Evolutionary conservation across 1,140 invertebrate species (phyloP).

Genomic region (Drosophila obscura): DNA sequence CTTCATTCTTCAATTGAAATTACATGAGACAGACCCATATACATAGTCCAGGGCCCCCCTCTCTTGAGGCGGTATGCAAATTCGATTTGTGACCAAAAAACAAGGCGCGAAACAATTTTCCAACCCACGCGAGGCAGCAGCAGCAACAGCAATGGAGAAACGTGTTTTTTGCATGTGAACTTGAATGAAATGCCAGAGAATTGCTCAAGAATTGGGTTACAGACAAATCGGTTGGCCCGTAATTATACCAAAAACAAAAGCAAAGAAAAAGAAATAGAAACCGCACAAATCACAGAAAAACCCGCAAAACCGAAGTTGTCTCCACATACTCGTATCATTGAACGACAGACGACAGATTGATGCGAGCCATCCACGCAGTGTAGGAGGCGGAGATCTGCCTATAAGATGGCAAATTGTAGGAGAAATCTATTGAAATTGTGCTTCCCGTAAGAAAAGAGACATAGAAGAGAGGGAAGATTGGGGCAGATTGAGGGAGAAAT

Average conservation of each 20-base stretch:
- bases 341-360: constrained; percentile 20
- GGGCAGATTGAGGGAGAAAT: constrained; percentile 18
- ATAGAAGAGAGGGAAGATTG: no score
- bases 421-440: constrained; percentile 12
- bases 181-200: constrained; percentile 68
- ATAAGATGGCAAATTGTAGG: constrained; percentile 36
- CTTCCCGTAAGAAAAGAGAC: neutral
- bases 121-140: constrained; percentile 61
- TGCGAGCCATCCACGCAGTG: neutral
- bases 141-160: constrained; percentile 29
- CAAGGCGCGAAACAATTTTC: constrained; percentile 76
- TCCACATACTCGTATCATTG: constrained; percentile 6
- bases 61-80: constrained; percentile 30
- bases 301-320: constrained; percentile 29
- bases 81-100: constrained; percentile 40
- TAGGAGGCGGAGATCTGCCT: neutral
- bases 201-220: constrained; percentile 69
- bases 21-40: constrained; percentile 44
- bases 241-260: constrained; percentile 52
- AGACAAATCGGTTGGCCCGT: constrained; percentile 53
- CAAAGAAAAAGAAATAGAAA: no score
- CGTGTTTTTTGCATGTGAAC: constrained; percentile 63
- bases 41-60: constrained; percentile 26
- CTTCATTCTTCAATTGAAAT: constrained; percentile 47
- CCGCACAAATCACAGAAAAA: constrained; percentile 2